phyloP scores from a whole-genome alignment of 35 echinoderm and acorn worm species.

The Apostichopus japonicus region DNA sequence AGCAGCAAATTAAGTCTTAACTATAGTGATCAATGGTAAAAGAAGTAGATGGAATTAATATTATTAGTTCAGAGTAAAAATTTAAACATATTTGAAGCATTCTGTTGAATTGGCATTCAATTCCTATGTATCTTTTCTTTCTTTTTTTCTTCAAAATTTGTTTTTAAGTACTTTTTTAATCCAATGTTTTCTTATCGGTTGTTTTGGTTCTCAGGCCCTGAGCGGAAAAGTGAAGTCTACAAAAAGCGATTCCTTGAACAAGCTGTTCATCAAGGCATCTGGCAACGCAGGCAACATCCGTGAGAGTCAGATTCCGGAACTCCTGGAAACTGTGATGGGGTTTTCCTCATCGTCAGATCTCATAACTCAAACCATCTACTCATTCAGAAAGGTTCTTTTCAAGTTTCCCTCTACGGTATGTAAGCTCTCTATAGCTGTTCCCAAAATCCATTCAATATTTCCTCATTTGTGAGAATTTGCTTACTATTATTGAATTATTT shows the following conservation, averaged over 20 bases:
- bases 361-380: constrained; percentile 33
- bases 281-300: constrained; percentile 1
- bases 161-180: too few relatives aligned
- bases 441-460: too few relatives aligned
- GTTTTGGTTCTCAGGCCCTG: neutral
- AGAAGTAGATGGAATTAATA: too few relatives aligned
- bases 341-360: neutral
- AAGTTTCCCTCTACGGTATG: neutral
- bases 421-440: neutral
- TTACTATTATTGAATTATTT: too few relatives aligned
- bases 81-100: too few relatives aligned
- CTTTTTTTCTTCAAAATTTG: too few relatives aligned
- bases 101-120: too few relatives aligned
- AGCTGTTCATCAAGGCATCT: neutral
- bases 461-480: too few relatives aligned
- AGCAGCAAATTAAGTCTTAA: too few relatives aligned
- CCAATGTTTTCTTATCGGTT: neutral
- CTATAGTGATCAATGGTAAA: too few relatives aligned
- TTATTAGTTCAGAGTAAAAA: too few relatives aligned
- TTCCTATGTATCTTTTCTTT: too few relatives aligned
- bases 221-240: neutral
- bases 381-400: neutral
- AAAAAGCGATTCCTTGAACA: neutral
- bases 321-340: neutral
- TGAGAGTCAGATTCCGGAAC: neutral